Conservation (phyloP, 2,888 invertebrate genomes). For the Acleris cristana region DNA sequence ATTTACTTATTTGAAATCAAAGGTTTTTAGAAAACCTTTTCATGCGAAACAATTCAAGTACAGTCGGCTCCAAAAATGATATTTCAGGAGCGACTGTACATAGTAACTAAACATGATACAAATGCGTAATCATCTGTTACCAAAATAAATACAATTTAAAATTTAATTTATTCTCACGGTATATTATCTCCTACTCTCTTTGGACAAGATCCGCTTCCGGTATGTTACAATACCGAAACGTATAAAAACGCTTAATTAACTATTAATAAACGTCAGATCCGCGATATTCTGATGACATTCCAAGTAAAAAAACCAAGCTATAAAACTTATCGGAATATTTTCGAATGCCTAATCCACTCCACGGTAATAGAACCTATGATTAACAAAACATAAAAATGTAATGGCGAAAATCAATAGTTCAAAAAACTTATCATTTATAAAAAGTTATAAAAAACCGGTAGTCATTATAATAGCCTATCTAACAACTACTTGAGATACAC, state of each 20-base stretch:
- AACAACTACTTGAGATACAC: constrained; percentile 49
- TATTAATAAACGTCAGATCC: constrained; percentile 53
- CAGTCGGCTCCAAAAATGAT: constrained; percentile 11
- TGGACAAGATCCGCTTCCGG: constrained; percentile 73
- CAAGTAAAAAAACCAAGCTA: no score
- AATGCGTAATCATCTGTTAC: constrained; percentile 46
- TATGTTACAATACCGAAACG: constrained; percentile 54
- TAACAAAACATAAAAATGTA: no score
- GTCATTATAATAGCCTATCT: constrained; percentile 49
- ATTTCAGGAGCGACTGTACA: constrained; percentile 2
- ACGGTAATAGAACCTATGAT: no score
- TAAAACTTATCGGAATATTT: no score
- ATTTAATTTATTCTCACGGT: constrained; percentile 47
- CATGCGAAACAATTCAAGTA: constrained; percentile 9
- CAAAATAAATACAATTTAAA: constrained; percentile 53
- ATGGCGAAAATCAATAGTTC: no score
- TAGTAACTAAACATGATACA: constrained; percentile 28
- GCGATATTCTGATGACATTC: constrained; percentile 46
- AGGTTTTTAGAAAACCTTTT: constrained; percentile 55
- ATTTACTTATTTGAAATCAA: constrained; percentile 58
- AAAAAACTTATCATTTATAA: no score
- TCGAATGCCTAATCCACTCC: no score
- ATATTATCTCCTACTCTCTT: constrained; percentile 63
- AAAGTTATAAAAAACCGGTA: background rate
- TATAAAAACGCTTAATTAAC: constrained; percentile 43